A percentile compares a stretch with the other conserved stretches of the same genome.
These are phyloP conservation scores for Varecia variegata DNA, from an alignment of 2,797 vertebrate genomes.

Conservation along the genomic window DNA sequence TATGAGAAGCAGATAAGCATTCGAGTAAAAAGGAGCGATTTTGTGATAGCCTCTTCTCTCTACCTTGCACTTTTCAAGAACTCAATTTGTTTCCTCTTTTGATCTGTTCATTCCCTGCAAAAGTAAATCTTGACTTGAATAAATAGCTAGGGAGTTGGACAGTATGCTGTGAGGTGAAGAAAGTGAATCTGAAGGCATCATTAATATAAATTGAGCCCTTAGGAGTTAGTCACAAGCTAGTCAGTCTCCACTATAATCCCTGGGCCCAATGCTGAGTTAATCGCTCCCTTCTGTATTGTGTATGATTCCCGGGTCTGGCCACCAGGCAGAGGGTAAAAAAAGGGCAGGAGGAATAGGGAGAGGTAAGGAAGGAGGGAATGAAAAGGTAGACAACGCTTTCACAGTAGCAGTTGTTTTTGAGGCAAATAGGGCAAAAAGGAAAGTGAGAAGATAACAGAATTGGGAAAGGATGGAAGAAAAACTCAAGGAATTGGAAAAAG, in stretches of 20 bases:
- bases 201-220: slow-evolving; percentile 45
- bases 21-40: neutral
- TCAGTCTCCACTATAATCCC: neutral
- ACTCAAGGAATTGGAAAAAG: neutral
- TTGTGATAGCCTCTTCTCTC: neutral
- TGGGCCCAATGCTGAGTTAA: neutral
- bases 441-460: neutral
- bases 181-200: neutral
- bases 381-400: neutral
- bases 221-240: neutral
- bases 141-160: neutral
- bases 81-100: neutral
- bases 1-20: neutral
- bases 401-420: neutral
- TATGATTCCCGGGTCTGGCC: neutral
- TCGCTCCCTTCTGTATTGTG: neutral
- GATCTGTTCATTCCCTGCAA: neutral
- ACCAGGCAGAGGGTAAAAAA: neutral
- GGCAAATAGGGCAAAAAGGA: neutral
- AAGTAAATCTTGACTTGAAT: neutral
- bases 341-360: neutral
- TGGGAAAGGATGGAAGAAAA: neutral
- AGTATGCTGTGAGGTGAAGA: neutral
- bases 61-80: slow-evolving; percentile 4
- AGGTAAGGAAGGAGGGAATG: neutral